Conservation (phyloP, 1,140 invertebrate species). For the Globodera rostochiensis region DNA sequence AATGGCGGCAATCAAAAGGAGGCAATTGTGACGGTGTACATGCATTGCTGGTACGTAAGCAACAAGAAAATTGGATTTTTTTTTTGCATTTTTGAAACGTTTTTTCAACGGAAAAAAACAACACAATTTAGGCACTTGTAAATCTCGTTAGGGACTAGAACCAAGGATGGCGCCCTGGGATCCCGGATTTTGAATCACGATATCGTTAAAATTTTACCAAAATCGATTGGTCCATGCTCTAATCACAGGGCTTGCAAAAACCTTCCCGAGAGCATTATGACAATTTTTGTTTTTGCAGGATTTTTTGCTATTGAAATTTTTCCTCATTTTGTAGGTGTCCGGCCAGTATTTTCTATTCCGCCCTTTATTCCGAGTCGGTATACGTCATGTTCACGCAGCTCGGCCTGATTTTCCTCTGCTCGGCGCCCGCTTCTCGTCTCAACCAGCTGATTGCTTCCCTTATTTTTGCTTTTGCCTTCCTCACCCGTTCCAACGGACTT, state of each 20-base stretch:
- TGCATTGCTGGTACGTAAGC: slow-evolving; percentile 46
- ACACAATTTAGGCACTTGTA: too few species aligned
- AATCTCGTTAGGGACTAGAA: too few species aligned
- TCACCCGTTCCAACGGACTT: slow-evolving; percentile 53
- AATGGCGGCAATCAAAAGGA: slow-evolving; percentile 50
- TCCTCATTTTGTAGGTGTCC: slow-evolving; percentile 24
- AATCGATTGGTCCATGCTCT: too few species aligned
- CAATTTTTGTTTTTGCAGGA: background rate
- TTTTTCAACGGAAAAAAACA: too few species aligned
- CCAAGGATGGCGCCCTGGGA: too few species aligned
- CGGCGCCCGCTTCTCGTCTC: slow-evolving; percentile 6
- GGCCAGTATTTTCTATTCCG: slow-evolving; percentile 50
- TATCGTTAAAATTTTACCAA: too few species aligned
- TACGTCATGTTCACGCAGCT: slow-evolving; percentile 46
- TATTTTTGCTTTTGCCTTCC: slow-evolving; percentile 53
- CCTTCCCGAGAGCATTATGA: background rate
- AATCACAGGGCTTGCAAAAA: too few species aligned
- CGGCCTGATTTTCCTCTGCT: slow-evolving; percentile 36
- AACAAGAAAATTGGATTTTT: background rate
- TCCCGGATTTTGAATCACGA: too few species aligned
- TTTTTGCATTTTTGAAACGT: background rate
- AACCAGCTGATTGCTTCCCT: slow-evolving; percentile 36
- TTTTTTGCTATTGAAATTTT: background rate
- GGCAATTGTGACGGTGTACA: slow-evolving; percentile 46
- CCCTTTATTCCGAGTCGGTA: slow-evolving; percentile 50